These are phyloP conservation scores for Hyphantria cunea DNA, from an alignment of 1,140 invertebrate genomes.

Conservation along the genomic window DNA sequence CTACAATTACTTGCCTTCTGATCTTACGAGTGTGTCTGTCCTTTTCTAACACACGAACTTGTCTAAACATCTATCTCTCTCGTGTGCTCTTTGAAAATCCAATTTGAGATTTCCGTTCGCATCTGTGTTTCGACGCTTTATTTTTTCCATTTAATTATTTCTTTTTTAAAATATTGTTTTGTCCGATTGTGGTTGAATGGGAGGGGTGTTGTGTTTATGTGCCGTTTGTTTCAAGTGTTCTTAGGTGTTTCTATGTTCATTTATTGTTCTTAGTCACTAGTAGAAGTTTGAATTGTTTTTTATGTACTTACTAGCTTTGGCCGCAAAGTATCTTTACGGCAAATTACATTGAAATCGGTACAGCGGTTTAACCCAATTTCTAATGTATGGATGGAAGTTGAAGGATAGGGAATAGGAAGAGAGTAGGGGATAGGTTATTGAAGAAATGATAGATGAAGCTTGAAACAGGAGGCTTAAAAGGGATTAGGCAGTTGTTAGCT, in stretches of 20 bases:
- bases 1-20: conserved; percentile 76
- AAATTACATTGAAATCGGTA: too few species aligned
- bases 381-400: too few species aligned
- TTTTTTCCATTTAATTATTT: conserved; percentile 33
- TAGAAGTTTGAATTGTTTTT: too few species aligned
- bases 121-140: conserved; percentile 40
- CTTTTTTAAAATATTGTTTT: conserved; percentile 19
- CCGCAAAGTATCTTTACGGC: too few species aligned
- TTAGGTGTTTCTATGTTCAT: neutral
- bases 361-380: too few species aligned
- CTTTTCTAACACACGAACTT: conserved; percentile 31
- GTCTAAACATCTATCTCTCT: conserved; percentile 36
- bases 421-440: too few species aligned
- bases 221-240: neutral
- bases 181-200: conserved; percentile 1
- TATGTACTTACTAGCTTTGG: too few species aligned
- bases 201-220: conserved; percentile 7
- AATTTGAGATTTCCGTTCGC: conserved; percentile 50
- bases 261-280: neutral
- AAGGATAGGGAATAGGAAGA: too few species aligned
- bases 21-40: conserved; percentile 45
- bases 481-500: too few species aligned
- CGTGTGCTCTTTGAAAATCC: conserved; percentile 45
- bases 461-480: too few species aligned
- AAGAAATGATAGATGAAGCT: too few species aligned